Evolutionary conservation across 2,113 vertebrate genomes (phyloP).

Genomic region (Anser cygnoides): DNA sequence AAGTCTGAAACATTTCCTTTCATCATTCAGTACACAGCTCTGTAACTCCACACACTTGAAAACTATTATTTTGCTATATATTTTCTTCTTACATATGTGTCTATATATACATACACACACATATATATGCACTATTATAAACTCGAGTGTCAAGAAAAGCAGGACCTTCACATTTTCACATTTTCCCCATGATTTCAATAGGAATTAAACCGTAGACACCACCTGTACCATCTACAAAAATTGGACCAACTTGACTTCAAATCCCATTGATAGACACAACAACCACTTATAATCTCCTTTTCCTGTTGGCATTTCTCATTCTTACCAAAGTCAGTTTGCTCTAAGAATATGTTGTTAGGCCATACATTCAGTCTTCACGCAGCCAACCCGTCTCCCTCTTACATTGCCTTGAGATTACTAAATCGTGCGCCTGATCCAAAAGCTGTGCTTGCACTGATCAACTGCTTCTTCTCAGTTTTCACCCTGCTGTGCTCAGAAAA

Average conservation of each 20-base stretch:
- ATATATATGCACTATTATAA: slow-evolving; percentile 51
- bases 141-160: slow-evolving; percentile 37
- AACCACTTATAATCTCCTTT: neutral
- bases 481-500: neutral
- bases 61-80: slow-evolving; percentile 28
- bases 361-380: neutral
- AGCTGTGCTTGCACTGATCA: neutral
- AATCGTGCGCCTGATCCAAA: neutral
- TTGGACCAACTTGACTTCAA: neutral
- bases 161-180: slow-evolving; percentile 25
- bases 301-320: neutral
- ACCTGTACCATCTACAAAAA: neutral
- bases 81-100: slow-evolving; percentile 61
- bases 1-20: slow-evolving; percentile 44
- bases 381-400: neutral
- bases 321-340: neutral
- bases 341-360: neutral
- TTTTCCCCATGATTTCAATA: slow-evolving; percentile 3
- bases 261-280: neutral
- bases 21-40: slow-evolving; percentile 35
- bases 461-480: neutral
- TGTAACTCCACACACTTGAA: slow-evolving; percentile 41
- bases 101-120: slow-evolving; percentile 48
- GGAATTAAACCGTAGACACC: neutral
- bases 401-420: neutral